A percentile compares a stretch with the other conserved stretches of the same genome.
Evolutionary conservation across 2,113 vertebrate species (phyloP).

Genomic region (Trochalopteron elliotii): DNA sequence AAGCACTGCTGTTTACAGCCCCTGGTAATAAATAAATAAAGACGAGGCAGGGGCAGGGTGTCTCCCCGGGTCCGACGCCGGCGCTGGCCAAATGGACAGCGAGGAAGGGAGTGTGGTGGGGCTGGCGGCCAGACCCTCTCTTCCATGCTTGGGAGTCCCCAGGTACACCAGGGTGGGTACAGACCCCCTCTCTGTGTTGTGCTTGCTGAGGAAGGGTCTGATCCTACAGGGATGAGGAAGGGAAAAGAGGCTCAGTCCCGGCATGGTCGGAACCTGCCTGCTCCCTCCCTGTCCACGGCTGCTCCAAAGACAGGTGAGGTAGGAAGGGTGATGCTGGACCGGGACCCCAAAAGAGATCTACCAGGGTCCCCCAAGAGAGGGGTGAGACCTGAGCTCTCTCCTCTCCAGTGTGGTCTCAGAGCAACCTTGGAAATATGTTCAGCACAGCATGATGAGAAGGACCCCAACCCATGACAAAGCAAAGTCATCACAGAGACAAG

Average conservation of each 20-base stretch:
- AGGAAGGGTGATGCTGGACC: conserved; percentile 41
- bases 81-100: not conserved
- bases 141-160: not conserved
- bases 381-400: conserved; percentile 12
- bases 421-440: conserved; percentile 10
- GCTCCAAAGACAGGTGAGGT: conserved; percentile 53
- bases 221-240: not conserved
- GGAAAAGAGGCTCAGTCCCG: not conserved
- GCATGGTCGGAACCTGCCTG: not conserved
- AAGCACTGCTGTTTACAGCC: conserved; percentile 73
- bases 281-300: not conserved
- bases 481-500: not conserved
- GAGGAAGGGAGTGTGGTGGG: not conserved
- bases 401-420: conserved; percentile 6
- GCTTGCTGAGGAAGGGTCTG: conserved; percentile 46
- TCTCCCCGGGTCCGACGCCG: not conserved
- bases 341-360: not conserved
- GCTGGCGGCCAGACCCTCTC: conserved; percentile 13
- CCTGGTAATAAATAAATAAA: conserved; percentile 67
- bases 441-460: conserved; percentile 30
- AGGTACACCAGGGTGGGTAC: not conserved
- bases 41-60: conserved; percentile 38
- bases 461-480: not conserved
- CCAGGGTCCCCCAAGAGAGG: not conserved
- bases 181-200: not conserved